Base-by-base conservation (phyloP, 2,797 vertebrate species). In the Tympanoctomys barrerae region DNA sequence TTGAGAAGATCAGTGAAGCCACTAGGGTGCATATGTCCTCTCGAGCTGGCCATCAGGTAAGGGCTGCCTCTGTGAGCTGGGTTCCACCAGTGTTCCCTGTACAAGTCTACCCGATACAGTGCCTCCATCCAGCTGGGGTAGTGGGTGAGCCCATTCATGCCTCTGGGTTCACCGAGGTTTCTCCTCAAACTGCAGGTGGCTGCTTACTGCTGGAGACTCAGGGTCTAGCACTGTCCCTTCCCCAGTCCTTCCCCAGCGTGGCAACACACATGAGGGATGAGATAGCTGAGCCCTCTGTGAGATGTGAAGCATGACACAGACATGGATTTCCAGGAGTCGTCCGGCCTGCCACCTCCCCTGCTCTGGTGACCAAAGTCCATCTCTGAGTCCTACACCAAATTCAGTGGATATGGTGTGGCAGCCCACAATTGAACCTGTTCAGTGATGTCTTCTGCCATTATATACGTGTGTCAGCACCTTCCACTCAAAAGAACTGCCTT, bases 401-500 rank as follows among this genome's bases (percentile, higher is more conserved):
- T 57, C 28, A 82, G 28, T 2, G 49, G 82, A 46, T 73, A 78
- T 2, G 24, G 42, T 14, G 78, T 18, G 12, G 42, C 4, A 59
- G 54, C 21, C 22, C n/a, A 33, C 26, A 49, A 68, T 57, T 39
- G 79, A 94, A 68, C 42, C n/a, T 62, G 64, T 31, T 75, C 33
- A 57, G n/a, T 54, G 83, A 80, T 52, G 31, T 85, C 88, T 94
- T 64, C 36, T 57, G 75, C 59, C 59, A 42, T 82, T 91, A 93
- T 36, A 93, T 33, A 71, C n/a, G 28, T 82, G 7, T 3, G 31
- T 11, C 4, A 28, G 46, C 26, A 80, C 9, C 57, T 62, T 80
- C 42, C 49, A 80, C 75, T 71, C 75, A 92, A 91, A 92, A 71
- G 85, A 42, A 90, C 31, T 26, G 1, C 24, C 68, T 90, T 85